Evolutionary conservation across 2,113 vertebrate species (phyloP), one percentile per base, ranked within the genome.

Genomic region (Brachirus orientalis): DNA sequence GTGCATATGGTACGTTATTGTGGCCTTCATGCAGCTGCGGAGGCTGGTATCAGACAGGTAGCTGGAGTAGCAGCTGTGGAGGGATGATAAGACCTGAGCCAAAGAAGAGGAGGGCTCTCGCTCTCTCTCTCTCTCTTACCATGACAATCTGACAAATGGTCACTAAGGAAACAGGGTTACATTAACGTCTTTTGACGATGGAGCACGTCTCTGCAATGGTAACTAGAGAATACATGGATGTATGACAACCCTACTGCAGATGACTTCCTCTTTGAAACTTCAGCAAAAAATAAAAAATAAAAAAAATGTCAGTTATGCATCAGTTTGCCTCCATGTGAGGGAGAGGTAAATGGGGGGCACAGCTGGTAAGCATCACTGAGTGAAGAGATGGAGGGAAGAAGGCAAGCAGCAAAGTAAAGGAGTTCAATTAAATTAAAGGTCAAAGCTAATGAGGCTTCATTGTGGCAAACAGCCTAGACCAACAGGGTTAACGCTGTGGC

Each of bases 351-450:
- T 48, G n/a, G 51, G 55, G 46, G 59, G 33, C 0, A 33, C n/a
- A n/a, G 37, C 60, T 47, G 61, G 54, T 84, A 68, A 60, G 54
- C 41, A 13, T 61, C 61, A 72, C 38, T 8, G 65, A 69, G 37
- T 10, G 55, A 52, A 59, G 51, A 63, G 63, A 58, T 44, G 41
- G 63, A 40, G 38, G 18, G 35, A 67, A 58, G 56, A 70, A 61
- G 63, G 33, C 48, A 7, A 47, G 45, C 48, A 35, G 63, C 20
- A 2, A 55, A 47, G 65, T 56, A 68, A 51, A 73, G 46, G 45
- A 79, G 63, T 74, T 81, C 77, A 80, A 81, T 90, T 87, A 83
- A 86, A 84, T 54, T 17, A 90, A 90, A 93, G 90, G 91, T 91
- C 88, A 93, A 55, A 73, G 59, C 67, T 86, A 92, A 90, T 85